Evolutionary conservation across 2,888 invertebrate species (phyloP), one percentile per base, ranked within the genome.

Genomic region (Drosophila pseudotakahashii): DNA sequence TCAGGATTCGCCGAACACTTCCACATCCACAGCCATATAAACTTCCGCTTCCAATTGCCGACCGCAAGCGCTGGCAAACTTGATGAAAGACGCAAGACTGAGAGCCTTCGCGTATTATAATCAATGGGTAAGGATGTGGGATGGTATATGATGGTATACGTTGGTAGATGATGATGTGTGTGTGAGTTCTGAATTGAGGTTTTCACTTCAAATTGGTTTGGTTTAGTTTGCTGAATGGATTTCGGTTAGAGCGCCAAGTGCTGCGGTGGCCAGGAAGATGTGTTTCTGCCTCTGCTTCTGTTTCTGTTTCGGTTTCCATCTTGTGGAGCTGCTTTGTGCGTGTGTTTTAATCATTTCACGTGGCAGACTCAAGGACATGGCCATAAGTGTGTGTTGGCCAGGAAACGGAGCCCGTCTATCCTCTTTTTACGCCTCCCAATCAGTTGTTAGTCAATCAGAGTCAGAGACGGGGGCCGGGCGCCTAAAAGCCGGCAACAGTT

Each of bases 171-270:
- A 26, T 9, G 13, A 5, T 42, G 50, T 39, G 39, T 42, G 68
- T 54, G 55, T 59, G 54, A 37, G 45, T 39, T 48, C 61, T 61
- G 69, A 62, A 69, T 74, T 69, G 74, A 70, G 74, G 76, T 76
- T 73, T 76, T 73, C 64, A 68, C 76, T 64, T 76, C 54, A 76
- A 76, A 76, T 76, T 76, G 76, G 73, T 76, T 76, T 76, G 69
- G 76, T 76, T 76, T 76, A 76, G 76, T 76, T 74, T 75, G 67
- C 63, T 73, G 75, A 76, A 76, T 73, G 75, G 75, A 76, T 76
- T 76, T 75, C 58, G 75, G 74, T 74, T 74, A 62, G 68, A 39
- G 73, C 59, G 58, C 73, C 73, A 71, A 71, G 72, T 71, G 72
- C 63, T 63, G 62, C 19, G 72, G 63, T 57, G 55, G 37, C 63